These are phyloP conservation scores for Cyprinodon variegatus DNA, from an alignment of 2,113 vertebrate genomes.

Conservation along the genomic window DNA sequence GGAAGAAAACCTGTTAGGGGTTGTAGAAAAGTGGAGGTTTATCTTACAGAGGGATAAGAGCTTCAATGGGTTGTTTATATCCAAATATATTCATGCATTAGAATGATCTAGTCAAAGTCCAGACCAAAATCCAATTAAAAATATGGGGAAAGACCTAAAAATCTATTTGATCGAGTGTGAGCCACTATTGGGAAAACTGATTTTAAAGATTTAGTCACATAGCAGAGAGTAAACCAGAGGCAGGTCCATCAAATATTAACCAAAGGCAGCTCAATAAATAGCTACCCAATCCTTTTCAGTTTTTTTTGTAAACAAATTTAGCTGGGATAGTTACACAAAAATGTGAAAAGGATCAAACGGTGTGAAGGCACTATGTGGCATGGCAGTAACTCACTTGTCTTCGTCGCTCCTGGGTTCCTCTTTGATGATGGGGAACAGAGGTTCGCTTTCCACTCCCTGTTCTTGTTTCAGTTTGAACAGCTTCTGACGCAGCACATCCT, in stretches of 20 bases:
- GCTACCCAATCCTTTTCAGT: too few relatives aligned
- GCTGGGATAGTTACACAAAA: not conserved
- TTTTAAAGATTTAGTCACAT: not conserved
- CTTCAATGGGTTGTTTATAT: too few relatives aligned
- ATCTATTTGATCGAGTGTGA: not conserved
- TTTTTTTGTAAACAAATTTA: not conserved
- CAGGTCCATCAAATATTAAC: not conserved
- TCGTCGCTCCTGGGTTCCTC: slow-evolving; percentile 78
- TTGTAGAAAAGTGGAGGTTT: not conserved
- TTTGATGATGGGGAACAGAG: slow-evolving; percentile 93
- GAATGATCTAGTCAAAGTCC: too few relatives aligned
- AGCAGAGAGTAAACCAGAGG: not conserved
- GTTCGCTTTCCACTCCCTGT: slow-evolving; percentile 94
- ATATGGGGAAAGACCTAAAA: not conserved
- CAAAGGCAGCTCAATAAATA: not conserved
- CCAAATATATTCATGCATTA: too few relatives aligned
- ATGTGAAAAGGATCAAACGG: too few relatives aligned
- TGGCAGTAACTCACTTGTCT: slow-evolving; percentile 70
- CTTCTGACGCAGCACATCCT: slow-evolving; percentile 96
- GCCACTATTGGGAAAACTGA: not conserved
- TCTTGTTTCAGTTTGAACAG: slow-evolving; percentile 97
- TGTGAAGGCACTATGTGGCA: not conserved
- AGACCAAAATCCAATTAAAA: too few relatives aligned
- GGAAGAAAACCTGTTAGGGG: too few relatives aligned
- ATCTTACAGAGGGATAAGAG: not conserved